Evolutionary conservation across 2,113 vertebrate species (phyloP).

Genomic region (Ochotona princeps): DNA sequence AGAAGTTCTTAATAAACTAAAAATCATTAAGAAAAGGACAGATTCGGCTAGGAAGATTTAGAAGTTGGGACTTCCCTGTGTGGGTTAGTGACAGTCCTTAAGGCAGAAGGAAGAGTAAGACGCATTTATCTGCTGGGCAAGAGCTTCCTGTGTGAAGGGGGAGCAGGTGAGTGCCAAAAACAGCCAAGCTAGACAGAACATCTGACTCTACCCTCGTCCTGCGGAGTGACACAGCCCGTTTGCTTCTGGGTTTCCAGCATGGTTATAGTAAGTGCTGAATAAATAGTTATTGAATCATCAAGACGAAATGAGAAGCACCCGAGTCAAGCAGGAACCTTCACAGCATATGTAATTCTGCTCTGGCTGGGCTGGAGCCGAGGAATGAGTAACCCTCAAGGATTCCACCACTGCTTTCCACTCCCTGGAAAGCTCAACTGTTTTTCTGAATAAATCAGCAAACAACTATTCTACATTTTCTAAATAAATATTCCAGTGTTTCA

Average conservation of each 20-base stretch:
- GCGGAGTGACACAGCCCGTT: background rate
- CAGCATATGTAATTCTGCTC: background rate
- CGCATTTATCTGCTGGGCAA: background rate
- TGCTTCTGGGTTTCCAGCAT: background rate
- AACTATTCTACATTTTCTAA: background rate
- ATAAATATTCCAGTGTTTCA: background rate
- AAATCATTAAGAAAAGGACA: background rate
- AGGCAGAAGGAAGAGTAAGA: background rate
- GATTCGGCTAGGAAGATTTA: background rate
- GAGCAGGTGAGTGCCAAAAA: background rate
- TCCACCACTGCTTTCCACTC: background rate
- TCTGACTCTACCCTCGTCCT: too few relatives aligned
- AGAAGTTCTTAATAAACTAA: background rate
- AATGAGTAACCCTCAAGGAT: background rate
- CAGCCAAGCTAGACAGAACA: accelerated
- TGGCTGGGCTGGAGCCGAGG: background rate
- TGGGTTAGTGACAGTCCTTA: background rate
- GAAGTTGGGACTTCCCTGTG: background rate
- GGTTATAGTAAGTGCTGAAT: slow-evolving; percentile 4
- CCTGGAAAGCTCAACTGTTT: background rate
- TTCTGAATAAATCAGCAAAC: background rate
- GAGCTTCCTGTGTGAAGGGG: background rate
- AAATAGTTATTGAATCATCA: background rate
- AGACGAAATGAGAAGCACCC: background rate
- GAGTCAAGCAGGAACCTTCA: background rate